Evolutionary conservation across 1,140 invertebrate species (phyloP), one percentile per base, ranked within the genome.

Genomic region (Epicauta chinensis): DNA sequence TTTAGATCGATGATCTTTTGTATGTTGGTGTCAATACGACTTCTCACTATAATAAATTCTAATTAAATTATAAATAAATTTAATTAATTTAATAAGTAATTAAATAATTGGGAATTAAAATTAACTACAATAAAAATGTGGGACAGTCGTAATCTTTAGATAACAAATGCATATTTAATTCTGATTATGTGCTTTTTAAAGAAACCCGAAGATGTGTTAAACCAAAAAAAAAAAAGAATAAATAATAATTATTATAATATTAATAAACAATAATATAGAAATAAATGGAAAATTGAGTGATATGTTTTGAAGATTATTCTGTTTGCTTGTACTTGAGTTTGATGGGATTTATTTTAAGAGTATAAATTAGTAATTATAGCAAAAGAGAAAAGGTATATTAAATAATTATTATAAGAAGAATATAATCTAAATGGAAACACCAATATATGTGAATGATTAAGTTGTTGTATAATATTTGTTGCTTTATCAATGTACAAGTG

Each of bases 401-500:
- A 9, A 2, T 34, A 3, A 34, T 34, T 34, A 12, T 30, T 5
- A 5, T 30, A 30, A 30, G 10, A 30, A 30, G 29, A 34, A 34
- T n/a, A 49, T 39, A 38, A 49, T 49, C 46, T 49, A 49, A 49
- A 49, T 49, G 40, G 46, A 39, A 49, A 49, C 46, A 49, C 46
- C 46, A 49, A 49, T 49, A 49, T 49, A 30, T 49, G 45, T 49
- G 46, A 49, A 49, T 31, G 46, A 49, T 49, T 38, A 48, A 11
- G 40, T 42, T 47, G 38, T 48, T 50, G 53, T 48, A 55, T 49
- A 44, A 46, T 34, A 12, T 50, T 55, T 39, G 53, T 55, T 55
- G 53, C 43, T 55, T 44, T 50, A 43, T 55, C 53, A 50, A 50
- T 55, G 53, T 55, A 55, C 41, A 50, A 42, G 40, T 50, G 16